phyloP scores from a whole-genome alignment of 2,888 invertebrate genomes.

The Plemyria rubiginata region DNA sequence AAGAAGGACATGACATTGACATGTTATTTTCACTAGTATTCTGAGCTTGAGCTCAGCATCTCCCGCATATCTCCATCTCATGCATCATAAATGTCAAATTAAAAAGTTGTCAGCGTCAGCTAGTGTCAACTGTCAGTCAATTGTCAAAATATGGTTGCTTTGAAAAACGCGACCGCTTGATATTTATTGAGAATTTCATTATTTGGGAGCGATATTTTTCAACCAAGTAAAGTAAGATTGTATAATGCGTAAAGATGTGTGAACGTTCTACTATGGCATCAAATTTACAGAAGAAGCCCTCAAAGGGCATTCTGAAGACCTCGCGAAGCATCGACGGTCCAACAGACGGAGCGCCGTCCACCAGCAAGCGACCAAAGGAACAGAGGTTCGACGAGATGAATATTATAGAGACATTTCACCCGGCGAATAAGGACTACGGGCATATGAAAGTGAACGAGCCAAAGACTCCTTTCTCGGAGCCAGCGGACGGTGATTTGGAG shows the following conservation, averaged over 20 bases:
- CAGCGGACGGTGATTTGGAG: slow-evolving; percentile 86
- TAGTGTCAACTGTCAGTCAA: too few relatives aligned
- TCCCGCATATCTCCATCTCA: too few relatives aligned
- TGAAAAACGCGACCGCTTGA: too few relatives aligned
- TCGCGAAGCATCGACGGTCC: slow-evolving; percentile 95
- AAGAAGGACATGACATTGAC: too few relatives aligned
- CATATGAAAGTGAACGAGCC: slow-evolving; percentile 99
- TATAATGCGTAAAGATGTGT: slow-evolving; percentile 38
- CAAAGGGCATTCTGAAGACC: slow-evolving; percentile 96
- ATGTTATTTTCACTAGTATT: too few relatives aligned
- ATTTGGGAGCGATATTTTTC: not conserved
- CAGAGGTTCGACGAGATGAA: slow-evolving; percentile 99
- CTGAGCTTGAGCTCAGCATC: too few relatives aligned
- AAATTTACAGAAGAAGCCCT: slow-evolving; percentile 92
- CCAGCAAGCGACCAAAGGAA: slow-evolving; percentile 82
- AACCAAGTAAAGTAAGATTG: slow-evolving; percentile 2
- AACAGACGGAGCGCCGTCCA: slow-evolving; percentile 68
- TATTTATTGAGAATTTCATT: not conserved
- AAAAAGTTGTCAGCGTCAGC: too few relatives aligned
- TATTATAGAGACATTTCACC: slow-evolving; percentile 98
- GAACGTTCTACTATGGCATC: slow-evolving; percentile 85
- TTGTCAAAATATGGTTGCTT: too few relatives aligned
- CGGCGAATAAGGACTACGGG: slow-evolving; percentile 99
- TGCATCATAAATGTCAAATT: too few relatives aligned
- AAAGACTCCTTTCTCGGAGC: slow-evolving; percentile 93